Conservation (phyloP, 2,113 vertebrate species). For the Hyperopisus bebe region DNA sequence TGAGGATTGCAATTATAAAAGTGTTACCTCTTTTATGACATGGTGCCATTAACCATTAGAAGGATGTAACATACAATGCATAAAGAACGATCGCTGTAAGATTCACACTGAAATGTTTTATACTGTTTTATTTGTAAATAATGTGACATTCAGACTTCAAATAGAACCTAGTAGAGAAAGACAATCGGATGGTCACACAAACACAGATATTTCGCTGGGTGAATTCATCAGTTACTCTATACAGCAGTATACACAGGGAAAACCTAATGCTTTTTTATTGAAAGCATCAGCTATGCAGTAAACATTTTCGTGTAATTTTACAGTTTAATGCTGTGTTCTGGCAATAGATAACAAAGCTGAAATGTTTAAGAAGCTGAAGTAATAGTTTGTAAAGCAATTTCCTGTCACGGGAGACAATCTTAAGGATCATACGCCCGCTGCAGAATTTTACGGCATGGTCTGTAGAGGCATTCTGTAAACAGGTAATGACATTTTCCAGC, state of each 20-base stretch:
- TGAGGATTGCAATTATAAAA: not conserved
- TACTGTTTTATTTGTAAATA: not conserved
- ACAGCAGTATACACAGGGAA: not conserved
- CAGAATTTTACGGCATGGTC: not conserved
- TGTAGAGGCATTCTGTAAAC: not conserved
- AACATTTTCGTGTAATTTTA: not conserved
- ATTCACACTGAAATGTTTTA: not conserved
- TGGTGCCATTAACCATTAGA: not conserved
- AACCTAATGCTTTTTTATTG: not conserved
- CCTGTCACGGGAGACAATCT: not conserved
- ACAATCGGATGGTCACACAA: not conserved
- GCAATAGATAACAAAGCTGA: not conserved
- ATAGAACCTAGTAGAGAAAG: not conserved
- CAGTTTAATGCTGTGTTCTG: not conserved
- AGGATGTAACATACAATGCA: not conserved
- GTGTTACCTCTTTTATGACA: not conserved
- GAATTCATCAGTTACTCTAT: not conserved
- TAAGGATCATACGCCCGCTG: not conserved
- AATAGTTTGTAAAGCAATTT: not conserved
- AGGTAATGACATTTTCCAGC: not conserved
- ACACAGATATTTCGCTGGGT: not conserved
- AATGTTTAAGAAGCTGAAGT: not conserved
- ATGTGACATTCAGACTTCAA: not conserved
- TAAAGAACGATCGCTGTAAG: not conserved
- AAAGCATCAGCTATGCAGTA: not conserved